phyloP scores from a whole-genome alignment of 1,140 invertebrate species.

The Gerris buenoi region DNA sequence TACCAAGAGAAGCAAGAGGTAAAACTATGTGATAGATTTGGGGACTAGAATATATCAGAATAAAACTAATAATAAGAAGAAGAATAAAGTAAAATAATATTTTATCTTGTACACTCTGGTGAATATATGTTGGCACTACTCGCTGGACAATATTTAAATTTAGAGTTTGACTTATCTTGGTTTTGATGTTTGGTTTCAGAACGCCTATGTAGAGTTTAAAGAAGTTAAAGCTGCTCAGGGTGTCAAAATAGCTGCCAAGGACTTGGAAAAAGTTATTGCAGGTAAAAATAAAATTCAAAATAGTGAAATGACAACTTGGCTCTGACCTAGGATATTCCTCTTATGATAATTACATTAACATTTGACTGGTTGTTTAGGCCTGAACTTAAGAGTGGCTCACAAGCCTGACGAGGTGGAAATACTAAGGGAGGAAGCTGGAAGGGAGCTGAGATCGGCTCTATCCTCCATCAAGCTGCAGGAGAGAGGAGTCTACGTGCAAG shows the following conservation, averaged over 20 bases:
- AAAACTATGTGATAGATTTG: too few species aligned
- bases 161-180: too few species aligned
- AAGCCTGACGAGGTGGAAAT: slow-evolving; percentile 88
- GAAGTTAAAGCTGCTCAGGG: slow-evolving; percentile 92
- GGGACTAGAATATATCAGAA: too few species aligned
- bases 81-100: too few species aligned
- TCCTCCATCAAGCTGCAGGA: slow-evolving; percentile 82
- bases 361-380: slow-evolving; percentile 32
- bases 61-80: too few species aligned
- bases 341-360: too few species aligned
- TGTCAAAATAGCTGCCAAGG: slow-evolving; percentile 94
- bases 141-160: too few species aligned
- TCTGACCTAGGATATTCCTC: too few species aligned
- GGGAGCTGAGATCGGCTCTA: slow-evolving; percentile 71
- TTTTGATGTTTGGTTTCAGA: slow-evolving; percentile 46
- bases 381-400: slow-evolving; percentile 76
- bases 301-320: too few species aligned
- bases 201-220: slow-evolving; percentile 89
- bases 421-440: slow-evolving; percentile 63
- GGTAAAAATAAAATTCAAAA: slow-evolving; percentile 34
- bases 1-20: too few species aligned
- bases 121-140: too few species aligned
- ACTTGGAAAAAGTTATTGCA: slow-evolving; percentile 94
- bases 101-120: too few species aligned
- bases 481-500: slow-evolving; percentile 94